phyloP scores from a whole-genome alignment of 2,888 invertebrate genomes.

The Lasius platythorax region DNA sequence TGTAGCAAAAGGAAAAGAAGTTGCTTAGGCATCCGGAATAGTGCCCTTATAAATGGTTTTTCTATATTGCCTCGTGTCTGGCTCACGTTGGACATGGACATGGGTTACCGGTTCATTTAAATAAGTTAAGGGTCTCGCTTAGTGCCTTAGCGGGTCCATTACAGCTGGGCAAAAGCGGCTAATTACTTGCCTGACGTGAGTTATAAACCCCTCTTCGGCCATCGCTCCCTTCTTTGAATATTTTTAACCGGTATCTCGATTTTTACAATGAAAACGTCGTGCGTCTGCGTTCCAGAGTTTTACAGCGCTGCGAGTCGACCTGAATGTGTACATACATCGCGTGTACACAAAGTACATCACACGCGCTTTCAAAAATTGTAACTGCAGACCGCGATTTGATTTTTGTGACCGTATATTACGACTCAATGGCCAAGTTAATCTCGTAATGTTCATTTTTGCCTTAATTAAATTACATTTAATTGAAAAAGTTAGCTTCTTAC shows the following conservation, averaged over 20 bases:
- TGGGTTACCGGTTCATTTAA: slow-evolving; percentile 86
- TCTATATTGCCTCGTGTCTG: slow-evolving; percentile 85
- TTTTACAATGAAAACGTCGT: slow-evolving; percentile 78
- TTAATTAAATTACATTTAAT: slow-evolving; percentile 41
- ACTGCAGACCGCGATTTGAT: neutral
- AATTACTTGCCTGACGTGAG: slow-evolving; percentile 86
- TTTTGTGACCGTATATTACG: slow-evolving; percentile 19
- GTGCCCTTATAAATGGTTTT: slow-evolving; percentile 85
- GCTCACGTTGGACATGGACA: slow-evolving; percentile 83
- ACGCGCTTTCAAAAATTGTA: slow-evolving; percentile 21
- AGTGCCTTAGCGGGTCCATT: slow-evolving; percentile 85
- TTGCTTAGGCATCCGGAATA: slow-evolving; percentile 81
- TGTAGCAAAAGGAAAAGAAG: slow-evolving; percentile 76
- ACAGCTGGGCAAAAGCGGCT: slow-evolving; percentile 85
- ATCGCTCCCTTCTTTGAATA: slow-evolving; percentile 77
- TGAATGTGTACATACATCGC: slow-evolving; percentile 10
- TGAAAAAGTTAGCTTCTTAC: neutral
- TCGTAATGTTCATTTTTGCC: neutral
- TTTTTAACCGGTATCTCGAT: slow-evolving; percentile 79
- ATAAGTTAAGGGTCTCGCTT: slow-evolving; percentile 86
- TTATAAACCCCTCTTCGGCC: slow-evolving; percentile 83
- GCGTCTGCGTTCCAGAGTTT: slow-evolving; percentile 51
- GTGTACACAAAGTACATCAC: slow-evolving; percentile 12
- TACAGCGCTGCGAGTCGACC: slow-evolving; percentile 31
- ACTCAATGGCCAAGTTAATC: neutral